Percentiles rank a stretch among this genome's conserved stretches.
These are phyloP conservation scores for Turnix velox DNA, from an alignment of 2,113 vertebrate species.

Conservation along the genomic window DNA sequence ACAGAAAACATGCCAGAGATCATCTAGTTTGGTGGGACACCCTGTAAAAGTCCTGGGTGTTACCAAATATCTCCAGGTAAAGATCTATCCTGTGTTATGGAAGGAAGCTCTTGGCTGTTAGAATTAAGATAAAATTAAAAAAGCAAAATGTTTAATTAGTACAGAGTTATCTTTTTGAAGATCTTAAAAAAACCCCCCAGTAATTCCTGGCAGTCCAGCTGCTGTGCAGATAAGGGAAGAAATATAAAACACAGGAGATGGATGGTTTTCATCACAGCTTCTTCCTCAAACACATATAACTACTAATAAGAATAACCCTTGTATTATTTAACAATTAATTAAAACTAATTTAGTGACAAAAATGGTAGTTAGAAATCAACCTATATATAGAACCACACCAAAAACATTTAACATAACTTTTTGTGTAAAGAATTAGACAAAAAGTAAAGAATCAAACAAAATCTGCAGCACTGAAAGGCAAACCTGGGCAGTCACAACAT, in stretches of 20 bases:
- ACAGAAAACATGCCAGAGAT: background rate
- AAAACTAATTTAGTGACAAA: background rate
- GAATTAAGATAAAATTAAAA: background rate
- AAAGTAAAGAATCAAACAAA: background rate
- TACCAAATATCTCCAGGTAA: background rate
- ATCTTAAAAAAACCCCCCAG: background rate
- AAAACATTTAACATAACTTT: background rate
- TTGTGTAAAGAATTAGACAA: background rate
- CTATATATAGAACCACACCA: background rate
- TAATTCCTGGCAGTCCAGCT: background rate
- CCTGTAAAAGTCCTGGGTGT: background rate
- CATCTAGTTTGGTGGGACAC: background rate
- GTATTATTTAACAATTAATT: background rate
- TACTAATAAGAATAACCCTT: background rate
- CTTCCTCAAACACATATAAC: background rate
- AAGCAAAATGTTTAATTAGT: background rate
- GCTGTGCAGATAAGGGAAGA: background rate
- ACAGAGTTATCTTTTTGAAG: background rate
- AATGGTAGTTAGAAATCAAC: background rate
- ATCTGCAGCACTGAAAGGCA: slow-evolving; percentile 8
- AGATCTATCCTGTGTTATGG: background rate
- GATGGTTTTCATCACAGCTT: background rate
- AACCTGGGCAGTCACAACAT: background rate
- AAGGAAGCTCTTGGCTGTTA: background rate
- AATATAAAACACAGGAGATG: background rate